Conservation (phyloP, 2,888 invertebrate species). For the Cheilosia pagana region DNA sequence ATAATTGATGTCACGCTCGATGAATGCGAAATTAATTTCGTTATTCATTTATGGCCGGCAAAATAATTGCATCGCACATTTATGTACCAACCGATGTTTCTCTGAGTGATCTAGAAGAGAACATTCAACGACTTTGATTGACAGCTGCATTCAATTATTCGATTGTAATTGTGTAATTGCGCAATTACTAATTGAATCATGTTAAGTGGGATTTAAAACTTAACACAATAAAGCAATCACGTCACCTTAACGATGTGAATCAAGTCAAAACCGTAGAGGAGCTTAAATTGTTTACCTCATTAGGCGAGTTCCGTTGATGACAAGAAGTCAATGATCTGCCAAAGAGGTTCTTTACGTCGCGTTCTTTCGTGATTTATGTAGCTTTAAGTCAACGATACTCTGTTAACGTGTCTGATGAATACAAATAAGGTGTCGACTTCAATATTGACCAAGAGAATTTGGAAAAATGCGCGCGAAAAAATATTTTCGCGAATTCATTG, state of each 20-base stretch:
- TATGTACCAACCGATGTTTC: background rate
- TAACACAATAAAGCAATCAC: slow-evolving; percentile 43
- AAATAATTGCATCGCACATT: slow-evolving; percentile 22
- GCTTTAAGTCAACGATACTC: background rate
- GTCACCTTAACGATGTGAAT: slow-evolving; percentile 35
- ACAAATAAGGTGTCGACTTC: slow-evolving; percentile 12
- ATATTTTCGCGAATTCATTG: slow-evolving; percentile 22
- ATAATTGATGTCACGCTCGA: slow-evolving; percentile 59
- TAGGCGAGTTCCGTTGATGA: slow-evolving; percentile 24
- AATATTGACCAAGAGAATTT: slow-evolving; percentile 3
- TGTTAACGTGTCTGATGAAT: slow-evolving; percentile 12
- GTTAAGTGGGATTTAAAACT: slow-evolving; percentile 17
- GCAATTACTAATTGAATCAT: slow-evolving; percentile 31
- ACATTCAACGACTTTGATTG: background rate
- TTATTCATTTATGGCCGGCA: slow-evolving; percentile 19
- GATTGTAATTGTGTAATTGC: slow-evolving; percentile 12
- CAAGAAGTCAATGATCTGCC: slow-evolving; percentile 51
- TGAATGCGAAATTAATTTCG: slow-evolving; percentile 38
- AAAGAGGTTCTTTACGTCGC: slow-evolving; percentile 9
- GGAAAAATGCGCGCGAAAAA: background rate
- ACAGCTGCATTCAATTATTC: slow-evolving; percentile 10
- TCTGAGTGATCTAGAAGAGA: slow-evolving; percentile 11
- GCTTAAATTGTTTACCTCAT: slow-evolving; percentile 34
- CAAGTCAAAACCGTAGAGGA: background rate
- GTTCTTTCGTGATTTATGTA: slow-evolving; percentile 18